Conservation (phyloP, 2,888 invertebrate species). For the Hoplodrina blanda region DNA sequence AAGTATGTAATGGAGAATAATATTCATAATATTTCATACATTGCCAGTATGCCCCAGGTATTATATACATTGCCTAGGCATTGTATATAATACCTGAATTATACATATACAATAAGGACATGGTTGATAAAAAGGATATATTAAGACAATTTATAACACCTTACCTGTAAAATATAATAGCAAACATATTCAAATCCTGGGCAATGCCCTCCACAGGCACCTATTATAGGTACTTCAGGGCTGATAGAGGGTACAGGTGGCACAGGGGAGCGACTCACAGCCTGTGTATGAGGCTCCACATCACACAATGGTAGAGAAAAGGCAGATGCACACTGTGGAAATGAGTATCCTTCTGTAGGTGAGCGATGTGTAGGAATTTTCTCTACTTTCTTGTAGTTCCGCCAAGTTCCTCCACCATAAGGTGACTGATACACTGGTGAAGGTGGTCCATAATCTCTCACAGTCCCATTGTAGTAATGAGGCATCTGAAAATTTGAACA, state of each 20-base stretch:
- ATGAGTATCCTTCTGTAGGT: slow-evolving; percentile 76
- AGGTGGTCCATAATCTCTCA: slow-evolving; percentile 82
- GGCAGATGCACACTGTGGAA: slow-evolving; percentile 85
- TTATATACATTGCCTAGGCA: no score
- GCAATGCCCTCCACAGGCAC: slow-evolving; percentile 93
- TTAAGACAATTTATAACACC: slow-evolving; percentile 4
- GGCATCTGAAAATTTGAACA: slow-evolving; percentile 78
- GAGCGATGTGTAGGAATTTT: slow-evolving; percentile 71
- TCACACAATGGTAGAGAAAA: slow-evolving; percentile 86
- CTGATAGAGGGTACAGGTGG: slow-evolving; percentile 81
- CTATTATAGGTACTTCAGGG: slow-evolving; percentile 90
- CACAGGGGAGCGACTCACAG: slow-evolving; percentile 75
- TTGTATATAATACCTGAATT: no score
- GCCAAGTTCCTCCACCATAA: slow-evolving; percentile 84
- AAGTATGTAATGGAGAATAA: no score
- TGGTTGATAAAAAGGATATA: background rate
- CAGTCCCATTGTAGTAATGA: slow-evolving; percentile 80
- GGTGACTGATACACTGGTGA: slow-evolving; percentile 88
- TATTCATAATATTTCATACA: no score
- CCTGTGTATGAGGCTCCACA: slow-evolving; percentile 72
- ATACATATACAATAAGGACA: no score
- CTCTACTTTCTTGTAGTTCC: slow-evolving; percentile 79
- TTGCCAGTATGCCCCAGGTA: no score
- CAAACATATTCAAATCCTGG: slow-evolving; percentile 93
- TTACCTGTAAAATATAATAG: slow-evolving; percentile 93